phyloP scores from a whole-genome alignment of 1,140 invertebrate genomes.

The Eriosoma lanigerum region DNA sequence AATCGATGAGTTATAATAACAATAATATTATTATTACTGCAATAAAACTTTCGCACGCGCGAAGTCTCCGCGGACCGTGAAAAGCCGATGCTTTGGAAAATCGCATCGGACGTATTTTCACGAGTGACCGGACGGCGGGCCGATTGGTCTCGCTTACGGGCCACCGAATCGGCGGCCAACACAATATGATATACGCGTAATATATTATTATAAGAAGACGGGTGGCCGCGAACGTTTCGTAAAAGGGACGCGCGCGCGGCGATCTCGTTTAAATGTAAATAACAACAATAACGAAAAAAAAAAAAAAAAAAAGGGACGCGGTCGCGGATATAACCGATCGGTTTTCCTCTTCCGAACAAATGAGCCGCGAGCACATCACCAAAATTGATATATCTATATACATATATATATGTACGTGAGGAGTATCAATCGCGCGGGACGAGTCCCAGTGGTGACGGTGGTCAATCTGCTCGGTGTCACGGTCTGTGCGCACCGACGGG shows the following conservation, averaged over 20 bases:
- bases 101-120: conserved; percentile 30
- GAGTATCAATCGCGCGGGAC: no score
- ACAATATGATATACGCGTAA: not conserved
- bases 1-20: conserved; percentile 29
- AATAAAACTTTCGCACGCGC: not conserved
- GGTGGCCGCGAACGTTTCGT: no score
- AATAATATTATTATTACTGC: no score
- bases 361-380: not conserved
- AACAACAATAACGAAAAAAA: not conserved
- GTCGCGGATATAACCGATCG: conserved; percentile 24
- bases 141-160: not conserved
- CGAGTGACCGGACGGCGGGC: conserved; percentile 36
- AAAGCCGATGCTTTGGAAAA: conserved; percentile 40
- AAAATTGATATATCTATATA: not conserved
- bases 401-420: not conserved
- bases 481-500: not conserved
- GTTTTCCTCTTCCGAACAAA: not conserved
- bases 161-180: not conserved
- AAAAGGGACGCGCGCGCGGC: not conserved
- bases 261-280: conserved; percentile 49
- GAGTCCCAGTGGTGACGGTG: not conserved
- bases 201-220: not conserved
- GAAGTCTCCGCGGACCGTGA: conserved; percentile 25
- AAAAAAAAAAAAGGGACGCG: conserved; percentile 16
- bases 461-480: not conserved